Base-by-base conservation (phyloP, 2,797 vertebrate genomes). In the Oreortyx pictus region DNA sequence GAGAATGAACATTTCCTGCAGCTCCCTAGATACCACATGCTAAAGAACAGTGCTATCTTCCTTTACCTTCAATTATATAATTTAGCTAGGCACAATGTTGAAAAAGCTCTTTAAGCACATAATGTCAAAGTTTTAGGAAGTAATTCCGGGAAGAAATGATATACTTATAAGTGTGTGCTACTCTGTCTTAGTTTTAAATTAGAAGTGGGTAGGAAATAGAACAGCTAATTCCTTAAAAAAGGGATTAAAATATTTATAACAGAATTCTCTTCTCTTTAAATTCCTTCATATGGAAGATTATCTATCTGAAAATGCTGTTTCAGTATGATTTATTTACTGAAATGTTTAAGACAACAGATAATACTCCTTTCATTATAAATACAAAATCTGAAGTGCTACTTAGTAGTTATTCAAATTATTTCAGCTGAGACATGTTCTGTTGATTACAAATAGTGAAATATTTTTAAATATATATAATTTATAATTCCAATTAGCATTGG, bases 401-500 rank as follows among this genome's bases (percentile, higher is more conserved):
- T 68, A 86, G 81, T 71, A 94, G 91, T 93, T 96, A 96, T 80
- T 93, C 79, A 66, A 89, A 88, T 60, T 89, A 75, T 92, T 92
- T 96, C 94, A 97, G 90, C 54, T 91, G 85, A 96, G 37, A 65
- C 47, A 88, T 93, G 76, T 94, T 96, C 94, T 65, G 57, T 64
- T 96, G 31, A 96, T 97, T 96, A 94, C 65, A 94, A 97, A 94
- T 73, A 96, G 65, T 72, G 41, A 59, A 92, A 89, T 93, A 88
- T 57, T 57, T 57, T 33, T 57, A 57, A n/a, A 33, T 90, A 27
- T 49, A 91, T 72, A 86, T 59, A 75, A 97, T 95, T 86, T 96
- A 90, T 94, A 97, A 96, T 97, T 96, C 92, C 97, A 97, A 97
- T 97, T 96, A 96, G 39, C 70, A 61, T 84, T 96, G 93, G 93